phyloP scores from a whole-genome alignment of 2,113 vertebrate species.

The Bos javanicus region DNA sequence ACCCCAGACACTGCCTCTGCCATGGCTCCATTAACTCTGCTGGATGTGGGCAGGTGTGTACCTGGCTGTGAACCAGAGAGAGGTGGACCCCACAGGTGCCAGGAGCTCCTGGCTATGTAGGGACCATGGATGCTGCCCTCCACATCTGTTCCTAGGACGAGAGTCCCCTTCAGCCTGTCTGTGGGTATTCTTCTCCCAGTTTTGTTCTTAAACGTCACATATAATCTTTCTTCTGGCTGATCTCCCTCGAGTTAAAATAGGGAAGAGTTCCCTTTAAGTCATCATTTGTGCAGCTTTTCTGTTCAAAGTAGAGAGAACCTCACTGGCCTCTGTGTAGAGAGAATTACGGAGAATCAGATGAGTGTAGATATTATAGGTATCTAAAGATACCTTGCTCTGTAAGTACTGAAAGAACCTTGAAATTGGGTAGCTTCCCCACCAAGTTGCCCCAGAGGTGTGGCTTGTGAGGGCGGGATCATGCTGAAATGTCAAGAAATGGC shows the following conservation, averaged over 20 bases:
- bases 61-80: neutral
- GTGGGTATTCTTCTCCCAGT: neutral
- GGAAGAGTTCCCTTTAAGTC: neutral
- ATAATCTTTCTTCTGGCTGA: neutral
- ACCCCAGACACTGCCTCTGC: neutral
- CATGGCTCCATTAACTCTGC: slow-evolving; percentile 16
- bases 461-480: neutral
- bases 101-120: neutral
- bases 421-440: neutral
- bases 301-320: neutral
- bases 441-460: neutral
- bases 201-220: neutral
- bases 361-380: neutral
- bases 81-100: neutral
- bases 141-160: neutral
- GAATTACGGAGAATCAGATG: neutral
- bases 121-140: neutral
- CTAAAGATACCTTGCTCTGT: neutral
- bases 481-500: neutral
- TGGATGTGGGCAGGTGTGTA: slow-evolving; percentile 14
- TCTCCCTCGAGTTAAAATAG: neutral
- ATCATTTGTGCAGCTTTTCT: neutral
- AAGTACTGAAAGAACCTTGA: neutral
- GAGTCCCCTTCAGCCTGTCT: neutral
- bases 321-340: neutral